A percentile compares a stretch with the other conserved stretches of the same genome.
Conservation (phyloP, 2,113 vertebrate genomes). For the Oncorhynchus mykiss region DNA sequence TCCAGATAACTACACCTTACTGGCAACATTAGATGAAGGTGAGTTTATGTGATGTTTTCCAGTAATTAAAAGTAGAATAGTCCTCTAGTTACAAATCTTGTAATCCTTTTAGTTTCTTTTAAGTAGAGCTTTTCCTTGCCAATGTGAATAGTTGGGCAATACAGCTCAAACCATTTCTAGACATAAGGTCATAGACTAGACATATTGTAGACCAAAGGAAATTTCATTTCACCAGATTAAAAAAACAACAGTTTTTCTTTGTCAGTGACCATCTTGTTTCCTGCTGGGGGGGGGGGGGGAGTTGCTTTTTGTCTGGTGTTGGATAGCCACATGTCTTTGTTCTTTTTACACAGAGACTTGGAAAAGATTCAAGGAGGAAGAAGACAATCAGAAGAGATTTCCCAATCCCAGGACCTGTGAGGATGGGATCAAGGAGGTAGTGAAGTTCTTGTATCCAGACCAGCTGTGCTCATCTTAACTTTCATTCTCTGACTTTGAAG, state of each 20-base stretch:
- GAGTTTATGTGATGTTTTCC: constrained; percentile 13
- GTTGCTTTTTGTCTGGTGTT: neutral
- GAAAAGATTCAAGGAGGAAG: constrained; percentile 73
- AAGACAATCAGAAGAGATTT: constrained; percentile 60
- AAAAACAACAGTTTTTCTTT: constrained; percentile 17
- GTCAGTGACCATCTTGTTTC: neutral
- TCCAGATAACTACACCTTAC: constrained; percentile 73
- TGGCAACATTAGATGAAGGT: constrained; percentile 74
- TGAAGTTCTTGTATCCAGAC: constrained; percentile 72
- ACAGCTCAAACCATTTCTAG: neutral
- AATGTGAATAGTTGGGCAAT: neutral
- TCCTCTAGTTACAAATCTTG: neutral
- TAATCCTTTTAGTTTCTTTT: neutral
- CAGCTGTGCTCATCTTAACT: constrained; percentile 70
- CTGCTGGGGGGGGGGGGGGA: neutral
- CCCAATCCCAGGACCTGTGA: constrained; percentile 63
- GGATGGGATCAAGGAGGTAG: constrained; percentile 71
- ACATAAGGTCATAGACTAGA: neutral
- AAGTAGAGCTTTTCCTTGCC: neutral
- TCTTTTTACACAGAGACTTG: constrained; percentile 63
- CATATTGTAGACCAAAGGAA: neutral
- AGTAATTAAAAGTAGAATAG: neutral
- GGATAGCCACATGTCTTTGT: neutral
- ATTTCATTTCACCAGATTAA: no score
- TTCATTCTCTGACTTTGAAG: constrained; percentile 8